Conservation (phyloP, 2,888 invertebrate genomes). For the Caenorhabditis sinica region DNA sequence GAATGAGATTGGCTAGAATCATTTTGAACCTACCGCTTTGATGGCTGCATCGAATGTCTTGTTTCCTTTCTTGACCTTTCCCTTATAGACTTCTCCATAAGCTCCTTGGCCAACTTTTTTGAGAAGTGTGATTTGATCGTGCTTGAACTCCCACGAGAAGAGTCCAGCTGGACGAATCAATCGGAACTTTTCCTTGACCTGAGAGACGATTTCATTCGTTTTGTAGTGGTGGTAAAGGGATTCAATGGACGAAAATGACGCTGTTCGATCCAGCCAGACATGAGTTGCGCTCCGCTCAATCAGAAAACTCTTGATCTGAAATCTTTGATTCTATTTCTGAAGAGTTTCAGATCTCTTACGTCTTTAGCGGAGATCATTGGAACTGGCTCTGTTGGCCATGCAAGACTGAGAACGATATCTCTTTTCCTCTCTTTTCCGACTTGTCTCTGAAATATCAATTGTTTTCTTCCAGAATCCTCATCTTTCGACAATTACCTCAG, state of each 20-base stretch:
- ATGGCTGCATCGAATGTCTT: slow-evolving; percentile 62
- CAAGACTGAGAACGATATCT: slow-evolving; percentile 54
- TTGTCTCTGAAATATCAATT: slow-evolving; percentile 32
- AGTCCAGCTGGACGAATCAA: slow-evolving; percentile 32
- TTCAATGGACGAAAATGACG: slow-evolving; percentile 31
- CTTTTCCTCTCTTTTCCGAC: slow-evolving; percentile 21
- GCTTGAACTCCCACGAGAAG: slow-evolving; percentile 58
- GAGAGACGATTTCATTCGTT: slow-evolving; percentile 14
- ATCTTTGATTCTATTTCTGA: too few relatives aligned
- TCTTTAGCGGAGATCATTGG: slow-evolving; percentile 27
- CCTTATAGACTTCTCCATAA: slow-evolving; percentile 66
- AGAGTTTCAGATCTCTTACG: too few relatives aligned
- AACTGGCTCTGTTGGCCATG: slow-evolving; percentile 37
- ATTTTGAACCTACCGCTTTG: slow-evolving; percentile 47
- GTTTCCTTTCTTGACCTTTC: slow-evolving; percentile 50
- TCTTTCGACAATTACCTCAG: slow-evolving; percentile 23
- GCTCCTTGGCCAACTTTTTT: slow-evolving; percentile 67
- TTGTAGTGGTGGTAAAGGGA: slow-evolving; percentile 27
- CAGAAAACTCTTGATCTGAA: slow-evolving; percentile 55
- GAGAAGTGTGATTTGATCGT: slow-evolving; percentile 38
- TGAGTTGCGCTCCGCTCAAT: slow-evolving; percentile 35
- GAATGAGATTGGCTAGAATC: background rate
- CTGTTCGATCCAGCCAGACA: slow-evolving; percentile 28
- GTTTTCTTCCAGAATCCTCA: background rate
- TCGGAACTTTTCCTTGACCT: slow-evolving; percentile 14